phyloP scores from a whole-genome alignment of 2,797 vertebrate species.

The Cichlasoma orientale region DNA sequence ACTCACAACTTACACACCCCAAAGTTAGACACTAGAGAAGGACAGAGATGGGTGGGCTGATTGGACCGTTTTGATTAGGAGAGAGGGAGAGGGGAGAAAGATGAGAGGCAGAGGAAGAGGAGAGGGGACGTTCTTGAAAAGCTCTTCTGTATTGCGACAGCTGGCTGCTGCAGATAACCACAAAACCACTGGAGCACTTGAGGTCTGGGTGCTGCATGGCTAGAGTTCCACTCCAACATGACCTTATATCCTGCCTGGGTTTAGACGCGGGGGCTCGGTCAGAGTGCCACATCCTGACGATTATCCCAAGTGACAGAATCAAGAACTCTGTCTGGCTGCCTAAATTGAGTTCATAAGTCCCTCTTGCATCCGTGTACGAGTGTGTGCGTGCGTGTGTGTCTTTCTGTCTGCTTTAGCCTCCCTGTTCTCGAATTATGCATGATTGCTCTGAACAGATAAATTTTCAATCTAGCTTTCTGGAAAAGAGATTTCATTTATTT shows the following conservation, averaged over 20 bases:
- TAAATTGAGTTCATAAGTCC: conserved; percentile 76
- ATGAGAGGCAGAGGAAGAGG: conserved; percentile 58
- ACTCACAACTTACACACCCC: conserved; percentile 3
- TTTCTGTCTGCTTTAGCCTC: conserved; percentile 19
- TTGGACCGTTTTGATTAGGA: conserved; percentile 40
- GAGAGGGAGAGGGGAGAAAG: conserved; percentile 38
- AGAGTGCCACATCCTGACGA: conserved; percentile 75
- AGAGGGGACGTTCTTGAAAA: conserved; percentile 71
- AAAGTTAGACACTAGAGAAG: conserved; percentile 15
- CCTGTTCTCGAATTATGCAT: conserved; percentile 57
- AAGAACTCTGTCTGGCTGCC: conserved; percentile 74
- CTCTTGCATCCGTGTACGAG: conserved; percentile 20
- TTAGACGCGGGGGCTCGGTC: conserved; percentile 69
- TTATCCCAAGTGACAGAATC: conserved; percentile 78
- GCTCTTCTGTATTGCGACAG: conserved; percentile 69
- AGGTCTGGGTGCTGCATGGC: conserved; percentile 76
- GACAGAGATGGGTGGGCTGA: conserved; percentile 31
- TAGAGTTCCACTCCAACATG: conserved; percentile 79
- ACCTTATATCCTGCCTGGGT: conserved; percentile 78
- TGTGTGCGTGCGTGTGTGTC: background rate
- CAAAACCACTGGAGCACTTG: conserved; percentile 80
- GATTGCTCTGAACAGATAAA: conserved; percentile 67
- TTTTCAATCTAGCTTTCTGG: conserved; percentile 62
- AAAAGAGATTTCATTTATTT: conserved; percentile 70
- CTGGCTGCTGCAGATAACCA: conserved; percentile 80